Evolutionary conservation across 1,140 invertebrate species (phyloP), one percentile per base, ranked within the genome.

Genomic region (Paraescarpia echinospica): DNA sequence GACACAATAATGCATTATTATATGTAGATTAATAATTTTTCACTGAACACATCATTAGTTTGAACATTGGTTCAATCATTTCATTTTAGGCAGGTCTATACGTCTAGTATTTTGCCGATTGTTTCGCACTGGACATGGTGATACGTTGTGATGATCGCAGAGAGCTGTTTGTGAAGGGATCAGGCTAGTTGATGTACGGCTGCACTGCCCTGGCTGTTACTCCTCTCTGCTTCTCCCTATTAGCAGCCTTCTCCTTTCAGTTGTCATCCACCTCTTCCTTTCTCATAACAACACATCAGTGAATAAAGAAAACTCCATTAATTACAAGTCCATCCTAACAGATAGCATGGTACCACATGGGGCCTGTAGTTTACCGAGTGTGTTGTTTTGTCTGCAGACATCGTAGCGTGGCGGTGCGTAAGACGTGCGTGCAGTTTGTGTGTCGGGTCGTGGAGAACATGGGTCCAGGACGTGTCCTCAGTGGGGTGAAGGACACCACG

Each of bases 381-480:
- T 77, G 12, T 77, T 77, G 59, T 77, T 91, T 14, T 41, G 92
- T 92, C 94, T 97, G 94, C 48, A 97, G 97, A 33, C 98, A 99
- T 96, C 98, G 98, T 94, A 99, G 99, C 95, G 97, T 97, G 0
- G 96, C 98, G 1, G 98, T 99, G 6, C 96, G 98, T 48, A 97
- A 98, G 48, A 97, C 98, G 27, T 97, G 98, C 0, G 97, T 98
- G 2, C 97, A 98, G 94, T 97, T 98, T n/a, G 95, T 99, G 41
- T 97, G 97, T n/a, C 96, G 96, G 31, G 92, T 97, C 34, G 96
- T 97, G 27, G 97, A 97, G 93, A 97, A 97, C 91, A 96, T 98
- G 91, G 98, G 98, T 35, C 96, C 97, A 0, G 97, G 98, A 48
- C 97, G 97, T 93, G 96, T 97, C 6, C 97, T 99, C 94, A 97